These are phyloP conservation scores for Centropyge bicolor DNA, from an alignment of 2,797 vertebrate species.

Conservation along the genomic window DNA sequence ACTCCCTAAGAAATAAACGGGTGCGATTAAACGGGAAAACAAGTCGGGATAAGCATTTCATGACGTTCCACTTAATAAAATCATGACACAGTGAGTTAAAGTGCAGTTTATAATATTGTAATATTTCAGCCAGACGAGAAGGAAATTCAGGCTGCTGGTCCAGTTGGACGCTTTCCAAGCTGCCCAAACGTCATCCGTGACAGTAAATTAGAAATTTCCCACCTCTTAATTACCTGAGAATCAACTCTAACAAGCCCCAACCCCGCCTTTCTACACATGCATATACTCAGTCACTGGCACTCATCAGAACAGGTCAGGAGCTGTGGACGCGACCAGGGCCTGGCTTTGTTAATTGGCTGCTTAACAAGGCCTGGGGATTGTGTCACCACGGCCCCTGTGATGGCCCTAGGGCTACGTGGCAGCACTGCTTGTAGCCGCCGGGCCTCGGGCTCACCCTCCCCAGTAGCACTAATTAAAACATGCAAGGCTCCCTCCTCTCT, in stretches of 20 bases:
- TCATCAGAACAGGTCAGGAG: conserved; percentile 73
- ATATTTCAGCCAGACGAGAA: conserved; percentile 28
- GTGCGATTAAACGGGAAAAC: conserved; percentile 1
- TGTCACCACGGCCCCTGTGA: conserved; percentile 64
- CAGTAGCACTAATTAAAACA: conserved; percentile 82
- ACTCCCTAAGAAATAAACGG: not conserved
- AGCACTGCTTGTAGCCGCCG: conserved; percentile 51
- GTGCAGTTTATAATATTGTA: conserved; percentile 30
- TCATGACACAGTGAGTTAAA: not conserved
- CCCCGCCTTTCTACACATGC: conserved; percentile 11
- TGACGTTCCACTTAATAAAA: conserved; percentile 18
- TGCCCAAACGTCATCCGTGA: conserved; percentile 46
- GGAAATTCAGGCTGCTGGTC: conserved; percentile 4
- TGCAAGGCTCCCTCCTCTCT: conserved; percentile 63
- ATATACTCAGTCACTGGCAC: conserved; percentile 52
- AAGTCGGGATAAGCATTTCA: not conserved
- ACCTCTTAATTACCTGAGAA: conserved; percentile 70
- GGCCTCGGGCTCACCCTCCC: conserved; percentile 58
- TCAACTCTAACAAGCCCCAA: conserved; percentile 55
- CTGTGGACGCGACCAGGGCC: conserved; percentile 58
- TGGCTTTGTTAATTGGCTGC: conserved; percentile 81
- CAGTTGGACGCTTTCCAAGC: conserved; percentile 48
- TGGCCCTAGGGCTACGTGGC: conserved; percentile 68
- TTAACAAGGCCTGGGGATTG: conserved; percentile 78
- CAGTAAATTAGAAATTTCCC: conserved; percentile 63